Evolutionary conservation across 2,113 vertebrate genomes (phyloP), one percentile per base, ranked within the genome.

Genomic region (Oryzias woworae): DNA sequence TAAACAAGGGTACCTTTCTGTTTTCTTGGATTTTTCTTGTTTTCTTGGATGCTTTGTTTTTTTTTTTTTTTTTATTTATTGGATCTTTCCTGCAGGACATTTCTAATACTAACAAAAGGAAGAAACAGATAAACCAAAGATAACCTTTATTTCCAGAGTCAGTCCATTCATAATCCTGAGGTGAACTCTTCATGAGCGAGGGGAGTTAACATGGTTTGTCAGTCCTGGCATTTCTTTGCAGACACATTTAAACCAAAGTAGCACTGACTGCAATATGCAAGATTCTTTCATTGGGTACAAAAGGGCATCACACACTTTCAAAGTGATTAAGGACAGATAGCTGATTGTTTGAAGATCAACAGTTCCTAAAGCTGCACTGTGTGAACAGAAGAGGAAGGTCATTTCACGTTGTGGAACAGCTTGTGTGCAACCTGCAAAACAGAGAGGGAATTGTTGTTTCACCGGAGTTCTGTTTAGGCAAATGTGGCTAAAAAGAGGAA

Each of bases 381-480:
- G 22, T 45, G 15, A 50, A 50, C 14, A 42, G 53, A 58, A 5
- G n/a, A 15, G 42, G 31, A 4, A 1, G 53, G 51, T 90, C 85
- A 92, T 81, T 92, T 92, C 42, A 92, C 77, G 0, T 79, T 66
- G 56, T 87, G 81, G 84, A 92, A 92, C 58, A 91, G 65, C 75
- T 85, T 88, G 74, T 89, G 85, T 68, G 90, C 50, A 0, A 92
- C 90, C 90, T 92, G 55, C 4, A 73, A 58, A 46, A 42, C 70
- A 1, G 73, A 49, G 52, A 4, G 4, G 62, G 3, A 49, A 62
- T 14, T 63, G 36, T 1, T 28, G 26, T 28, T 28, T 28, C 4
- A 28, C 3, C 26, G 26, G 26, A 6, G 26, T 1, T 28, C 26
- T 28, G 3, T 28, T 28, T 13, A 10, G 10, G 3, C 20, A 44